Percentiles rank a stretch among this genome's conserved stretches.
phyloP scores from a whole-genome alignment of 2,113 vertebrate species.

The Conger conger region DNA sequence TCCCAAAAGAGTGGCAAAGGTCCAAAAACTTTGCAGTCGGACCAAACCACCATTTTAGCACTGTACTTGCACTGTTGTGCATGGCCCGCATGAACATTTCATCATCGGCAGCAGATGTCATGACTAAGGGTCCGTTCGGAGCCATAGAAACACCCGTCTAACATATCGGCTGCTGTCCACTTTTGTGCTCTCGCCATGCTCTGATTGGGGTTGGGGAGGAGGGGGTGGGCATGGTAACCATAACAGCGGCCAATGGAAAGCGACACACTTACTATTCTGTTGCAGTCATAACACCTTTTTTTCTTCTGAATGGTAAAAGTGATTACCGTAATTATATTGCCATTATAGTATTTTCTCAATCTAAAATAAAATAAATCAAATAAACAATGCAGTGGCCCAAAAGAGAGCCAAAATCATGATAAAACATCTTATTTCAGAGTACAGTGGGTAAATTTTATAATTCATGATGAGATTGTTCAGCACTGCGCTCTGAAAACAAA shows the following conservation, averaged over 20 bases:
- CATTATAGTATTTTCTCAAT: constrained; percentile 19
- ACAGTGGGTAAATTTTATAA: constrained; percentile 34
- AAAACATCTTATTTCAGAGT: constrained; percentile 25
- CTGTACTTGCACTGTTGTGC: background rate
- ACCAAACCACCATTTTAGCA: background rate
- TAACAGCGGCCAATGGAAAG: background rate
- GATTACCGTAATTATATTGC: constrained; percentile 9
- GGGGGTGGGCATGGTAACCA: background rate
- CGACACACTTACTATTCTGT: background rate
- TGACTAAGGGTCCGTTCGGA: too few species aligned
- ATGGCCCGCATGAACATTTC: background rate
- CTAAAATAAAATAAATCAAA: constrained; percentile 26
- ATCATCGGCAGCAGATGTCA: background rate
- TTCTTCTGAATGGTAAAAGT: constrained; percentile 15
- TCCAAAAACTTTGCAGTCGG: constrained; percentile 14
- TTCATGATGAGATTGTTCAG: constrained; percentile 25
- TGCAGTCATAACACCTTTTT: background rate
- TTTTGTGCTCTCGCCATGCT: background rate
- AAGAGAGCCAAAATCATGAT: constrained; percentile 28
- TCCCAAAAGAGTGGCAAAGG: constrained; percentile 5
- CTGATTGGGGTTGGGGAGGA: background rate
- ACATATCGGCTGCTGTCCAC: background rate
- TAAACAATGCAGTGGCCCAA: constrained; percentile 10
- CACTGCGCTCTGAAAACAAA: constrained; percentile 17
- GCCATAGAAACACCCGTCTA: background rate